These are phyloP conservation scores for Platorchestia sp. DNA, from an alignment of 1,140 invertebrate species.

Conservation along the genomic window DNA sequence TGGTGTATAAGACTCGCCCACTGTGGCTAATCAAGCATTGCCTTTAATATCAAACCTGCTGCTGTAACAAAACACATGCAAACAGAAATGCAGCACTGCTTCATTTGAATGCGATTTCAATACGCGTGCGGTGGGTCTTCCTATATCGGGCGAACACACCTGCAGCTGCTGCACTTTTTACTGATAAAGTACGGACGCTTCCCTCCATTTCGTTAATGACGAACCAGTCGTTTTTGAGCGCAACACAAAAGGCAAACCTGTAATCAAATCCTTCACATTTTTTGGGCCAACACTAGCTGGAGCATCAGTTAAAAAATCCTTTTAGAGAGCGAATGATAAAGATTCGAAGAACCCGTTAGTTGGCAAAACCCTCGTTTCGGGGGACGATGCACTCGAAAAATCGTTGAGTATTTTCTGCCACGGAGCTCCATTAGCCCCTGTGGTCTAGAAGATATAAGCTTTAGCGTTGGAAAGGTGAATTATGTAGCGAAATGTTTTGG, in stretches of 20 bases:
- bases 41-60: not conserved
- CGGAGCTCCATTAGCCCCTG: not conserved
- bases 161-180: slow-evolving; percentile 2
- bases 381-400: not conserved
- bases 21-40: not conserved
- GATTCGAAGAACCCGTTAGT: not conserved
- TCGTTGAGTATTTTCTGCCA: not conserved
- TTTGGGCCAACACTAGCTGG: not conserved
- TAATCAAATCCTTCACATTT: slow-evolving; percentile 45
- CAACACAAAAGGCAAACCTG: slow-evolving; percentile 42
- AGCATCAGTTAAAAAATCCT: not conserved
- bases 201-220: slow-evolving; percentile 48
- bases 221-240: slow-evolving; percentile 25
- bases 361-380: not conserved
- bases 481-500: not conserved
- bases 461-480: not conserved
- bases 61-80: not conserved
- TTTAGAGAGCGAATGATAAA: not conserved
- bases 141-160: not conserved
- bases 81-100: not conserved
- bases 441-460: not conserved
- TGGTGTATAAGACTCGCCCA: not conserved
- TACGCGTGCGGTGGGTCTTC: not conserved
- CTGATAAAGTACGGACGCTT: slow-evolving; percentile 35
- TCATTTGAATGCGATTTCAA: slow-evolving; percentile 2